Evolutionary conservation across 2,888 invertebrate species (phyloP), one percentile per base, ranked within the genome.

Genomic region (Amphimallon solstitiale): DNA sequence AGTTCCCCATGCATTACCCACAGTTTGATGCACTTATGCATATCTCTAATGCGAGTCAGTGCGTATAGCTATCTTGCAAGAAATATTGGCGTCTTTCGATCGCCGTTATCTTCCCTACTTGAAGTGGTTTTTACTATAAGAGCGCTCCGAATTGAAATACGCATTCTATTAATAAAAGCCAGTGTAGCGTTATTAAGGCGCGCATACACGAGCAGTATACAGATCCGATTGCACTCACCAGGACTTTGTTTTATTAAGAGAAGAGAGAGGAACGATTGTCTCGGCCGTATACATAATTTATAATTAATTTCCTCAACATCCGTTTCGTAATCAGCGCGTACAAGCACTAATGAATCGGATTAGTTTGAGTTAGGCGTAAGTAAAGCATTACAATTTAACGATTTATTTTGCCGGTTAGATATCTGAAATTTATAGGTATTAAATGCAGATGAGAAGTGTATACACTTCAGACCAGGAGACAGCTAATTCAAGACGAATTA

Each of bases 251-350:
- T 23, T 10, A 43, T 29, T 43, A 23, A 59, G 15, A 43, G 29
- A 29, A 5, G 6, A 29, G 29, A 29, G 29, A 1, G 23, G n/a
- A 4, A 40, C 23, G 15, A 43, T 43, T 59, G 56, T 43, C 43
- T 43, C 43, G 43, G 56, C 15, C 29, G 29, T 9, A 5, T 29
- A 29, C n/a, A 43, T 59, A 59, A 59, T 59, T 59, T 43, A 59
- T 59, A 56, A 51, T 51, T 51, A 51, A 51, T 51, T 56, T 56
- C 56, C 56, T 15, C 43, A 59, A 59, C 43, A 43, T 43, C 43
- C 43, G 56, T 59, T 23, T 59, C 29, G 23, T 59, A 59, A 59
- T 43, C 43, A 43, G 1, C 15, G 35, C 15, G 46, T 15, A n/a
- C 21, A 19, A 15, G 17, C 51, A 14, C 34, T 51, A 51, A 51